Base-by-base conservation (phyloP, 2,113 vertebrate genomes). In the Circaetus gallicus region DNA sequence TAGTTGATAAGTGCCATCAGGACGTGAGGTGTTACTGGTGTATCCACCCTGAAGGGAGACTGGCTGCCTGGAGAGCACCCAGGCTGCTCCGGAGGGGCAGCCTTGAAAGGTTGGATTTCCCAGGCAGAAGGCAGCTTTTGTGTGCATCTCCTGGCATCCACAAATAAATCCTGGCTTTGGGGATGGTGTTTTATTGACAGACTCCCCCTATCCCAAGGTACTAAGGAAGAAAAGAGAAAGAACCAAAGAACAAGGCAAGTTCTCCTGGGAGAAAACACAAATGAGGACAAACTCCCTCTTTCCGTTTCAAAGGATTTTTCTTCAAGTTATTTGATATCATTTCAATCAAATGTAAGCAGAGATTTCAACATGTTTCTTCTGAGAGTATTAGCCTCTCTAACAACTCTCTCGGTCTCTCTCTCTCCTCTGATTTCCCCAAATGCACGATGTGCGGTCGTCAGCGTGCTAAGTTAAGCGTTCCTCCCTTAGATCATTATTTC, bases 401-500 rank as follows among this genome's bases (percentile, higher is more conserved):
- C 62, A 86, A 66, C 42, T 78, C 77, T 65, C 53, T 81, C 8
- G 0, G 36, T 79, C 59, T 67, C 72, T 74, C 61, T 91, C 50
- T 22, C 71, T 20, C 20, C 26, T 85, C 5, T 4, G 45, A 70
- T 86, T 86, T 91, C 72, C 38, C 89, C 67, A 92, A 95, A 86
- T 7, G 5, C 67, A 93, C 0, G 1, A 66, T 89, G 83, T 32
- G 24, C n/a, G 50, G 53, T 77, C 0, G 0, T 84, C 8, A 0
- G 80, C 8, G 1, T 63, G 82, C 91, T 93, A 89, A 93, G 92
- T 84, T 90, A 93, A 70, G n/a, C 89, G 87, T 76, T 95, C 73
- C 62, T 95, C 96, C 93, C 87, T 91, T 93, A 96, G 82, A 81
- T 95, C 89, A 94, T 95, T 91, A 96, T 94, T 97, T 97, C 94